Evolutionary conservation across 2,113 vertebrate genomes (phyloP).

Genomic region (Albula glossodonta): DNA sequence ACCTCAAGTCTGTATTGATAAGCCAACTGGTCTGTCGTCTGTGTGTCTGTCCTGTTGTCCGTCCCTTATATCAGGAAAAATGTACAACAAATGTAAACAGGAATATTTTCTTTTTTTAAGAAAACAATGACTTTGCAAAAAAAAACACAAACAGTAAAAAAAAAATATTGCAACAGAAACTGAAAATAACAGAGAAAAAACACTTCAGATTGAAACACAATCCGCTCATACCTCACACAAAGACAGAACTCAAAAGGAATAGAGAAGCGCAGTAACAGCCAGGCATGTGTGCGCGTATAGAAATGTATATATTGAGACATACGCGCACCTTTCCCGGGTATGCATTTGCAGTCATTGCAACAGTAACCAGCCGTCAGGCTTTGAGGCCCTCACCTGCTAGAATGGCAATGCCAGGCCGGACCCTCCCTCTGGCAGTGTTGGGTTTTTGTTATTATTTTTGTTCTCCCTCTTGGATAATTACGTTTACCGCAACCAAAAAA

Average conservation of each 20-base stretch:
- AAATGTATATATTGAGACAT: not conserved
- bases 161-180: conserved; percentile 64
- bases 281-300: conserved; percentile 52
- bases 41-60: conserved; percentile 65
- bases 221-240: conserved; percentile 77
- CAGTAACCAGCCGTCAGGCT: conserved; percentile 51
- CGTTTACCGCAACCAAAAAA: not conserved
- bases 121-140: conserved; percentile 49
- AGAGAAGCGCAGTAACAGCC: conserved; percentile 60
- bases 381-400: conserved; percentile 24
- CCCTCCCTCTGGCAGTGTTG: not conserved
- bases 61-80: conserved; percentile 72
- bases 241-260: conserved; percentile 70
- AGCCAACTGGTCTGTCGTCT: conserved; percentile 67
- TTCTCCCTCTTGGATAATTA: not conserved
- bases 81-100: conserved; percentile 68
- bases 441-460: no score
- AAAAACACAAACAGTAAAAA: conserved; percentile 52
- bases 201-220: conserved; percentile 62
- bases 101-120: conserved; percentile 53
- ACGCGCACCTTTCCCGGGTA: not conserved
- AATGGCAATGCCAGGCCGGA: not conserved
- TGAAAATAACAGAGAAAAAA: conserved; percentile 48
- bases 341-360: conserved; percentile 55
- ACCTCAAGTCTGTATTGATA: conserved; percentile 67